These are phyloP conservation scores for Cancer borealis DNA, from an alignment of 2,888 invertebrate genomes.

Conservation along the genomic window DNA sequence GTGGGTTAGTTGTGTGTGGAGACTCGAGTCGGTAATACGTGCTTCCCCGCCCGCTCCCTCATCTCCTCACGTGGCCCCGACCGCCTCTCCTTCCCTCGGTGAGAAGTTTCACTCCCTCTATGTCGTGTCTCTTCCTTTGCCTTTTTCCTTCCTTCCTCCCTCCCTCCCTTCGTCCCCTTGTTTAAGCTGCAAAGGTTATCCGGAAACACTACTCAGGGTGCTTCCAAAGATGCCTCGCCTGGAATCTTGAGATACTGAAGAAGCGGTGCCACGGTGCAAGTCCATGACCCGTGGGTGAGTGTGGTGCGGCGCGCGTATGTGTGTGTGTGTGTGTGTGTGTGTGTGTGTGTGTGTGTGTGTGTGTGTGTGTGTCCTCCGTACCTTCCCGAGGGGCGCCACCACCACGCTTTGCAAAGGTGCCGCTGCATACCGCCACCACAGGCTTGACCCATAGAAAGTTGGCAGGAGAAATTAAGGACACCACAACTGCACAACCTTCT, in stretches of 20 bases:
- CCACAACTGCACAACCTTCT: slow-evolving; percentile 37
- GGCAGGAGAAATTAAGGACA: slow-evolving; percentile 58
- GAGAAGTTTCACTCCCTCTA: slow-evolving; percentile 20
- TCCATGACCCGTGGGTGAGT: slow-evolving; percentile 1
- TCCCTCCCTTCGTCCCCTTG: not conserved
- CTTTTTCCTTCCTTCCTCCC: not conserved
- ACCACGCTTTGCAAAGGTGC: not conserved
- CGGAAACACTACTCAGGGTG: not conserved
- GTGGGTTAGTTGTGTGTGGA: slow-evolving; percentile 56
- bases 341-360: not conserved
- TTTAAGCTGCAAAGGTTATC: not conserved
- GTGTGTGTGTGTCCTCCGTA: not conserved
- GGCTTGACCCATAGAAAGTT: slow-evolving; percentile 57
- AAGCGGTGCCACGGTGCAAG: slow-evolving; percentile 2
- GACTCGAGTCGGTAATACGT: not conserved
- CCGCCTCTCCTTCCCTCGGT: not conserved
- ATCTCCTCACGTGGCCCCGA: slow-evolving; percentile 40
- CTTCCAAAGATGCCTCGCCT: not conserved
- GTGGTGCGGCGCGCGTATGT: not conserved
- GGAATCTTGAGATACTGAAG: slow-evolving; percentile 12
- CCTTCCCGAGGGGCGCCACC: not conserved
- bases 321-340: not conserved
- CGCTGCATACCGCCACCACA: not conserved
- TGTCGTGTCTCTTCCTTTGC: not conserved
- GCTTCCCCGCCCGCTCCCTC: slow-evolving; percentile 10